These are phyloP conservation scores for Parelbella ahira DNA, from an alignment of 2,888 invertebrate species.

Conservation along the genomic window DNA sequence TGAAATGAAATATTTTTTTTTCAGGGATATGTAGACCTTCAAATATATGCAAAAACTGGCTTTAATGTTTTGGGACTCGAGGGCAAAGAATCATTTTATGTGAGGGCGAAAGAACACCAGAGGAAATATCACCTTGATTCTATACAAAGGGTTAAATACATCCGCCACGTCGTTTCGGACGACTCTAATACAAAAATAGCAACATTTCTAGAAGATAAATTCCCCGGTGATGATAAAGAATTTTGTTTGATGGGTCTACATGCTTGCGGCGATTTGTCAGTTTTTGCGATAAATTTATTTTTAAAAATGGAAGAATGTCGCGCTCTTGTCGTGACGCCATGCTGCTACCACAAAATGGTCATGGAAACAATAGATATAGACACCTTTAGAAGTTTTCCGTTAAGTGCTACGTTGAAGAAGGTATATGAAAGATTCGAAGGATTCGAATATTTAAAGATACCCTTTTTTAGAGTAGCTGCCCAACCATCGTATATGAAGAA, in stretches of 20 bases:
- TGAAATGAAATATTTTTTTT: no score
- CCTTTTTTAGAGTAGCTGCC: slow-evolving; percentile 86
- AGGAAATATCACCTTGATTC: slow-evolving; percentile 75
- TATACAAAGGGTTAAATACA: slow-evolving; percentile 76
- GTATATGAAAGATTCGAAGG: slow-evolving; percentile 51
- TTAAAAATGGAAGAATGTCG: slow-evolving; percentile 75
- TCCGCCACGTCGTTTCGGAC: slow-evolving; percentile 76
- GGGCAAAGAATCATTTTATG: slow-evolving; percentile 77
- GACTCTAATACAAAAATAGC: slow-evolving; percentile 70
- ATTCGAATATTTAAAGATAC: slow-evolving; percentile 73
- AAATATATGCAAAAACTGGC: slow-evolving; percentile 79
- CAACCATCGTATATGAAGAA: slow-evolving; percentile 81
- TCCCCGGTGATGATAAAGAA: slow-evolving; percentile 41
- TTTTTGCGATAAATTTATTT: slow-evolving; percentile 84
- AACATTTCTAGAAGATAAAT: slow-evolving; percentile 54
- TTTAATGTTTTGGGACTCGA: slow-evolving; percentile 85
- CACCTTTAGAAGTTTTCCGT: slow-evolving; percentile 83
- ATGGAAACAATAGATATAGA: slow-evolving; percentile 26
- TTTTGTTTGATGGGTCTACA: slow-evolving; percentile 83
- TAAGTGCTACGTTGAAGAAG: slow-evolving; percentile 75
- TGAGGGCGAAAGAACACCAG: slow-evolving; percentile 80
- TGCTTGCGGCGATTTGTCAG: slow-evolving; percentile 88
- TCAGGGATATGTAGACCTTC: slow-evolving; percentile 87
- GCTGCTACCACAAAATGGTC: slow-evolving; percentile 88
- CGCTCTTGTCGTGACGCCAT: slow-evolving; percentile 85